Conservation (phyloP, 2,113 vertebrate species). For the Hydropotes inermis region DNA sequence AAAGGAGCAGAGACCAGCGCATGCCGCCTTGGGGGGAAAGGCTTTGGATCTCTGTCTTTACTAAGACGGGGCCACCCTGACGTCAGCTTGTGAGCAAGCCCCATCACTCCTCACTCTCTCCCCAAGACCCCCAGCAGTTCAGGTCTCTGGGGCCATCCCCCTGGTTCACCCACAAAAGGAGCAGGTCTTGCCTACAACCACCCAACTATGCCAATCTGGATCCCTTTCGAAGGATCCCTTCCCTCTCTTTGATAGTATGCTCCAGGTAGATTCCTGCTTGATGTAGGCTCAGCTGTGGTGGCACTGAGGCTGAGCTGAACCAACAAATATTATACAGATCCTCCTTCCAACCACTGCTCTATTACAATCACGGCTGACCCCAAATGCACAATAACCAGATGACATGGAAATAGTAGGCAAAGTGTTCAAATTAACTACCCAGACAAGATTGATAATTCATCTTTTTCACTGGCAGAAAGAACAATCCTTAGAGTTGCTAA, state of each 20-base stretch:
- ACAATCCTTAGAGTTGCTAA: slow-evolving; percentile 29
- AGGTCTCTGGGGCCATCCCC: neutral
- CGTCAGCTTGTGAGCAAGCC: neutral
- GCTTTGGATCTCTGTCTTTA: neutral
- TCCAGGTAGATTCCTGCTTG: neutral
- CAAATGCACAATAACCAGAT: neutral
- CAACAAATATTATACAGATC: neutral
- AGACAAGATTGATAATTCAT: neutral
- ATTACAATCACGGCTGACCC: neutral
- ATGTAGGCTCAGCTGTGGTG: neutral
- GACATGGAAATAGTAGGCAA: neutral
- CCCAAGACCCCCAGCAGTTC: neutral
- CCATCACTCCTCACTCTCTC: neutral
- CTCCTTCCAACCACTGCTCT: neutral
- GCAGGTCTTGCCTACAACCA: neutral
- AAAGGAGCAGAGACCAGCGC: neutral
- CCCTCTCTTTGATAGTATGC: neutral
- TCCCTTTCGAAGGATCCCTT: neutral
- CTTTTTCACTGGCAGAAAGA: slow-evolving; percentile 8
- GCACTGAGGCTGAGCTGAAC: neutral
- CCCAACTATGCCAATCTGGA: neutral
- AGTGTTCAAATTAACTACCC: neutral
- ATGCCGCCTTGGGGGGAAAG: neutral
- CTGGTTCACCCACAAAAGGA: neutral
- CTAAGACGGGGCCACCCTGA: neutral